Percentiles rank a stretch among this genome's conserved stretches.
phyloP scores from a whole-genome alignment of 2,797 vertebrate species.

The Eutrigla gurnardus region DNA sequence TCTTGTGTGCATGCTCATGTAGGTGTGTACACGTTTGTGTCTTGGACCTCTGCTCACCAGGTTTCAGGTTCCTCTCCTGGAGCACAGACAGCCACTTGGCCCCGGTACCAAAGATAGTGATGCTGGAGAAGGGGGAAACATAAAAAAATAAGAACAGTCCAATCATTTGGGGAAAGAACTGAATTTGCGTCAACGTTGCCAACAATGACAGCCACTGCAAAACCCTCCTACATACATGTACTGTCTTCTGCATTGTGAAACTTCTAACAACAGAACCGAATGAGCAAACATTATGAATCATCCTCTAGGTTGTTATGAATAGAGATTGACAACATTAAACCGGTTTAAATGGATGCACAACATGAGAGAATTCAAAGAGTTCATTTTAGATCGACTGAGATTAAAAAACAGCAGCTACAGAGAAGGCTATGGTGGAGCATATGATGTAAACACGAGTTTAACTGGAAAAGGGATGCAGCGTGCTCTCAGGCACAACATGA shows the following conservation, averaged over 20 bases:
- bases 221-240: conserved; percentile 52
- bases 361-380: too few relatives aligned
- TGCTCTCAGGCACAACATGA: too few relatives aligned
- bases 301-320: conserved; percentile 20
- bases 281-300: conserved; percentile 62
- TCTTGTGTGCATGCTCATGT: neutral
- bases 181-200: conserved; percentile 37
- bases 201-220: conserved; percentile 35
- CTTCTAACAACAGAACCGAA: conserved; percentile 51
- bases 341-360: too few relatives aligned
- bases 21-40: neutral
- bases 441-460: too few relatives aligned
- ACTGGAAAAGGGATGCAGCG: too few relatives aligned
- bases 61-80: conserved; percentile 92
- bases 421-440: too few relatives aligned
- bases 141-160: conserved; percentile 9
- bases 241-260: conserved; percentile 47
- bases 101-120: conserved; percentile 94
- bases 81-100: conserved; percentile 96
- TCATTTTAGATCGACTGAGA: too few relatives aligned
- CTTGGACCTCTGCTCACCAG: conserved; percentile 83
- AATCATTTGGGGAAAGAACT: neutral
- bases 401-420: too few relatives aligned
- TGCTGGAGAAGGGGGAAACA: conserved; percentile 77
- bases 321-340: neutral